Evolutionary conservation across 2,113 vertebrate species (phyloP).

Genomic region (Silurus glanis): DNA sequence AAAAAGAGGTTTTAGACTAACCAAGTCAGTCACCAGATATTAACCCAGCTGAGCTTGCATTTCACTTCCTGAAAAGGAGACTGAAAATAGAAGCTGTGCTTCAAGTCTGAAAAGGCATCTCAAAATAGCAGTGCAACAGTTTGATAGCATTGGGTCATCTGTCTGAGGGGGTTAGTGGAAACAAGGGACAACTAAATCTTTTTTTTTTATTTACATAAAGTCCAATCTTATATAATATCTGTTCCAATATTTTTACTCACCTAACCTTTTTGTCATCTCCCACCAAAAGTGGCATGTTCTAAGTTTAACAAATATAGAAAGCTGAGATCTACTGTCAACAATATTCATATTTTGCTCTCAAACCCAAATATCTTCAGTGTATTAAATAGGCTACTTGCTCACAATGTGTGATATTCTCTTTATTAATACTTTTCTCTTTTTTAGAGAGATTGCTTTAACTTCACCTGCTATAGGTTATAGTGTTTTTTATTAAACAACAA

Average conservation of each 20-base stretch:
- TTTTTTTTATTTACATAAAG: no score
- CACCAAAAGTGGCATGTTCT: not conserved
- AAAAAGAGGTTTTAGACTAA: not conserved
- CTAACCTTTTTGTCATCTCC: not conserved
- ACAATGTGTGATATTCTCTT: not conserved
- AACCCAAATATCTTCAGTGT: not conserved
- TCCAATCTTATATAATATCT: not conserved
- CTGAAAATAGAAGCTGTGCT: not conserved
- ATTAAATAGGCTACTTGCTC: not conserved
- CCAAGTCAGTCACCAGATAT: not conserved
- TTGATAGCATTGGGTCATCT: not conserved
- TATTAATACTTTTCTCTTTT: not conserved
- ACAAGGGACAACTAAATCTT: no score
- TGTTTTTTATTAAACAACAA: not conserved
- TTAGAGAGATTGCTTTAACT: not conserved
- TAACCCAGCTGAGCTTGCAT: not conserved
- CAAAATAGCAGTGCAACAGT: not conserved
- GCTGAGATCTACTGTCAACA: not conserved
- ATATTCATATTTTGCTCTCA: not conserved
- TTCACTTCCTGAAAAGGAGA: not conserved
- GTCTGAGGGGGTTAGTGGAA: no score
- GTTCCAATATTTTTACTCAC: not conserved
- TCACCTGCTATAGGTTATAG: not conserved
- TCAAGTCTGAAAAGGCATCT: not conserved
- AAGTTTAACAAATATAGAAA: not conserved